Evolutionary conservation across 2,888 invertebrate species (phyloP).

Genomic region (Leptinotarsa peninsularis): DNA sequence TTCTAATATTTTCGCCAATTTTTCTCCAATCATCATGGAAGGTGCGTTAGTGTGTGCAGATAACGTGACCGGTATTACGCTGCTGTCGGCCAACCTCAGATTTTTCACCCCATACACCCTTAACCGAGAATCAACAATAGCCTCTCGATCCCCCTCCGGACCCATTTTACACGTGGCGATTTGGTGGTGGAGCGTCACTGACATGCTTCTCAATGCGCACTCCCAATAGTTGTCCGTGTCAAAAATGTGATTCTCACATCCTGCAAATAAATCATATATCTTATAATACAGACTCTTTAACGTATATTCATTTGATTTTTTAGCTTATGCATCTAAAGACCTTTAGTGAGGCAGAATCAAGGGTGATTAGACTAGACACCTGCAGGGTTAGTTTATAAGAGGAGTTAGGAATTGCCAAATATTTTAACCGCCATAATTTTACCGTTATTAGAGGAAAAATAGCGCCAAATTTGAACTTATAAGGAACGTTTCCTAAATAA

Average conservation of each 20-base stretch:
- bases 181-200: slow-evolving; percentile 77
- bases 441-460: too few relatives aligned
- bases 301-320: too few relatives aligned
- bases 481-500: too few relatives aligned
- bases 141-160: slow-evolving; percentile 65
- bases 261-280: slow-evolving; percentile 44
- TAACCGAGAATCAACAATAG: slow-evolving; percentile 66
- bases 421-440: too few relatives aligned
- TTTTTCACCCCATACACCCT: slow-evolving; percentile 71
- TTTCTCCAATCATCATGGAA: slow-evolving; percentile 80
- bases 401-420: too few relatives aligned
- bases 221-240: slow-evolving; percentile 76
- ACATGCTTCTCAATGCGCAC: slow-evolving; percentile 72
- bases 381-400: too few relatives aligned
- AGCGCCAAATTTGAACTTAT: too few relatives aligned
- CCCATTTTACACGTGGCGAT: slow-evolving; percentile 73
- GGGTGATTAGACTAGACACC: too few relatives aligned
- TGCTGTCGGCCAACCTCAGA: slow-evolving; percentile 76
- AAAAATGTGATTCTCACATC: slow-evolving; percentile 67
- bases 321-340: too few relatives aligned
- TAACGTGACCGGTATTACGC: slow-evolving; percentile 75
- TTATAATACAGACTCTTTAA: too few relatives aligned
- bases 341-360: too few relatives aligned
- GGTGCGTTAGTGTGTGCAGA: slow-evolving; percentile 77
- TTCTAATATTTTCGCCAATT: slow-evolving; percentile 75